These are phyloP conservation scores for Diachasma alloeum DNA, from an alignment of 1,140 invertebrate species.

Conservation along the genomic window DNA sequence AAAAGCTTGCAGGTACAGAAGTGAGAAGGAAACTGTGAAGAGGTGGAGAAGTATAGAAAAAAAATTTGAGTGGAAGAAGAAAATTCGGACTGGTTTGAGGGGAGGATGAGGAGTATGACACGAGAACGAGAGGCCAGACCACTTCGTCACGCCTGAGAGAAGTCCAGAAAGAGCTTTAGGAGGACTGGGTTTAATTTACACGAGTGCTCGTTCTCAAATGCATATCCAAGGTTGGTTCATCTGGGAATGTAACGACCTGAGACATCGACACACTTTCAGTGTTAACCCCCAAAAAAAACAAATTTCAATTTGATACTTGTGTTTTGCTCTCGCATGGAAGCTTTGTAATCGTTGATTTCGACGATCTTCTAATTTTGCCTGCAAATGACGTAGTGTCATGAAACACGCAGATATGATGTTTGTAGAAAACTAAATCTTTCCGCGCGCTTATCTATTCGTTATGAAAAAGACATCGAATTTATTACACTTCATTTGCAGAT, in stretches of 20 bases:
- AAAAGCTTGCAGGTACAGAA: not conserved
- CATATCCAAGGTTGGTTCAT: conserved; percentile 13
- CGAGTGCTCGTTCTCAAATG: conserved; percentile 42
- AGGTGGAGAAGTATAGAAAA: not conserved
- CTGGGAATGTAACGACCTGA: not conserved
- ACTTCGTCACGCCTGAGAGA: conserved; percentile 50
- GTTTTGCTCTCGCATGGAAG: too few relatives aligned
- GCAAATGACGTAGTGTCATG: too few relatives aligned
- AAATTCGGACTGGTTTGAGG: not conserved
- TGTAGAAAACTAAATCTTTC: too few relatives aligned
- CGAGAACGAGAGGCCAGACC: conserved; percentile 36
- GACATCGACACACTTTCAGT: too few relatives aligned
- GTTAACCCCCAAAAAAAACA: too few relatives aligned
- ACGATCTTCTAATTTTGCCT: too few relatives aligned
- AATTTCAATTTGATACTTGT: too few relatives aligned
- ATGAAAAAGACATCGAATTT: too few relatives aligned
- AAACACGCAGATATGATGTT: too few relatives aligned
- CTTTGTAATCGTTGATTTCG: too few relatives aligned
- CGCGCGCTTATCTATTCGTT: too few relatives aligned
- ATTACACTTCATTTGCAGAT: too few relatives aligned
- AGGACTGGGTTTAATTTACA: conserved; percentile 54
- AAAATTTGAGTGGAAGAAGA: not conserved
- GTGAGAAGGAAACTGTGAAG: not conserved
- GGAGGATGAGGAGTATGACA: conserved; percentile 20
- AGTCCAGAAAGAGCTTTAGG: conserved; percentile 31